phyloP scores from a whole-genome alignment of 2,113 vertebrate species.

The Plotosus lineatus region DNA sequence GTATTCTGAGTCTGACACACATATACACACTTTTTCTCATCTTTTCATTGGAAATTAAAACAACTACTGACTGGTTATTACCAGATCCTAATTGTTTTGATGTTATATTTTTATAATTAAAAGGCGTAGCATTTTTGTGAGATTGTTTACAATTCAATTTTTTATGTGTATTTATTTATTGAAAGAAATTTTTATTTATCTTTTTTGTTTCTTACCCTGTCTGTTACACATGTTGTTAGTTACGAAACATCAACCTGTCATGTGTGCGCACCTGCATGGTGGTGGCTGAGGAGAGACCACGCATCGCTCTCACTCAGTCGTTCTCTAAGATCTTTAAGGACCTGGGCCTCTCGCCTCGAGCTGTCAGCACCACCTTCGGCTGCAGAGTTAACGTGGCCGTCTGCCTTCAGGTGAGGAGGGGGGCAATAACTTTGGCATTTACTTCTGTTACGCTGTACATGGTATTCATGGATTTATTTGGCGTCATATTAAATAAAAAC shows the following conservation, averaged over 20 bases:
- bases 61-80: neutral
- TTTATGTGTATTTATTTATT: neutral
- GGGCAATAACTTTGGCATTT: neutral
- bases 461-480: neutral
- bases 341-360: constrained; percentile 87
- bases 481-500: neutral
- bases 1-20: too few relatives aligned
- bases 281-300: constrained; percentile 92
- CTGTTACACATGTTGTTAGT: constrained; percentile 65
- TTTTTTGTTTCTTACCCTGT: neutral
- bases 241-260: constrained; percentile 88
- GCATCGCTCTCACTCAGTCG: constrained; percentile 86
- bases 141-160: neutral
- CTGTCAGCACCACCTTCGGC: constrained; percentile 96
- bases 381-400: constrained; percentile 95
- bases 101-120: neutral
- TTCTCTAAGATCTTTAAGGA: constrained; percentile 98
- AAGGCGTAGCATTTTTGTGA: neutral
- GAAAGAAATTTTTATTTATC: neutral
- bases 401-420: constrained; percentile 87
- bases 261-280: constrained; percentile 97
- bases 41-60: neutral
- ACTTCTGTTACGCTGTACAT: neutral
- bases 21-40: neutral
- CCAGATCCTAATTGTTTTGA: neutral